phyloP scores from a whole-genome alignment of 2,797 vertebrate species.

The Polyboroides typus region DNA sequence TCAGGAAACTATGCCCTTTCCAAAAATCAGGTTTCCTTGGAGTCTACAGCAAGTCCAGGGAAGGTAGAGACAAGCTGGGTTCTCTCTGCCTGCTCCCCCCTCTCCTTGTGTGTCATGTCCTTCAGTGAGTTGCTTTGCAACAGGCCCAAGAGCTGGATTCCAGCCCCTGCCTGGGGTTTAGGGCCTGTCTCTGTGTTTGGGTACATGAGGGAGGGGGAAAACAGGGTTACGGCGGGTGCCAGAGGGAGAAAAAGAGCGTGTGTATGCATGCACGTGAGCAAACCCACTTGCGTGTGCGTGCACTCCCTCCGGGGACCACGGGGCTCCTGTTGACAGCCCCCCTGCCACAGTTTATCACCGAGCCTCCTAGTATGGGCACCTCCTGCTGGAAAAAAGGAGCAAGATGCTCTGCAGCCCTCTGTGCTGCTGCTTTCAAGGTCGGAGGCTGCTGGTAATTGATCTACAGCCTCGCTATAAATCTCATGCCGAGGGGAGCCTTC shows the following conservation, averaged over 20 bases:
- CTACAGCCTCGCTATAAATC: not conserved
- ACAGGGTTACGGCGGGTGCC: rapidly evolving
- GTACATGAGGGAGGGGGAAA: not conserved
- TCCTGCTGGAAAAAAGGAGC: not conserved
- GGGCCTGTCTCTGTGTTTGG: not conserved
- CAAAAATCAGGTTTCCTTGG: not conserved
- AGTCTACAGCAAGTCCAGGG: not conserved
- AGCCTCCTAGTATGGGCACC: not conserved
- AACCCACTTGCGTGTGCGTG: rapidly evolving
- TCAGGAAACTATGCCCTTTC: not conserved
- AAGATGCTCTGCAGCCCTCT: not conserved
- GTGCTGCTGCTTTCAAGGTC: slow-evolving; percentile 5
- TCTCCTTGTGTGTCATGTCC: not conserved
- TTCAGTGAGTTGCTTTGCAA: not conserved
- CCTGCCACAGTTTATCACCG: rapidly evolving
- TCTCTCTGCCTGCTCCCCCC: not conserved
- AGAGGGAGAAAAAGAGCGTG: not conserved
- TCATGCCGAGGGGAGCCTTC: not conserved
- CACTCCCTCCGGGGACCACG: no score
- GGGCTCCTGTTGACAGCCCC: not conserved
- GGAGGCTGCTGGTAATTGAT: slow-evolving; percentile 6
- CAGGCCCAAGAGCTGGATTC: not conserved
- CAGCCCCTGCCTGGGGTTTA: not conserved
- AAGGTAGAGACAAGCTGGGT: not conserved
- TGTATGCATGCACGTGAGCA: not conserved